Base-by-base conservation (phyloP, 2,888 invertebrate genomes). In the Eurytoma californica region DNA sequence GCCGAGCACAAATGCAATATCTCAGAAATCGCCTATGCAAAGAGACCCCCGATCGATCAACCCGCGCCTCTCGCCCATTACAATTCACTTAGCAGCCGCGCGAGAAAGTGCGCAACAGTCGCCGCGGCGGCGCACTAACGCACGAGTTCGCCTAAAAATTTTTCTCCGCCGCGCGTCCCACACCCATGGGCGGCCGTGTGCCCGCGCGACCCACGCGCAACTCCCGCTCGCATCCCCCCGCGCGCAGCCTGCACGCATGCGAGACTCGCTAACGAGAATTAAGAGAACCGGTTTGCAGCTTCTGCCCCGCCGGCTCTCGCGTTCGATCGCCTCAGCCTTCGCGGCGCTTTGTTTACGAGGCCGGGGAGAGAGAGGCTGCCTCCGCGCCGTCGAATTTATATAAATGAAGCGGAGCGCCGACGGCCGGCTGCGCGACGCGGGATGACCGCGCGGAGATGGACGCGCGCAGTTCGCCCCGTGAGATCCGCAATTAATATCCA, bases 401-500 rank as follows among this genome's bases (percentile, higher is more conserved):
- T 67, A 77, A 77, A 77, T 67, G 72, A 72, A 53, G 47, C 47
- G 60, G 67, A 39, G 20, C 51, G 61, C 51, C 24, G 47, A 18
- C 63, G 47, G 9, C 39, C n/a, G 18, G n/a, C 39, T 24, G 67
- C 20, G 63, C 78, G 57, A 65, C 60, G 28, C 55, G 9, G 53
- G 61, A 58, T 20, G 67, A 58, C 14, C 61, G 55, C 61, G 14
- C 47, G 63, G 63, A 47, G 55, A 53, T 20, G 13, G 51, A 18
- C 39, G 57, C 65, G 18, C 7, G 68, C 60, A 60, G 72, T 72
- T 60, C 57, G 53, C 72, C 49, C 13, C 30, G 58, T 57, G 53
- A 68, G 78, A 78, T 72, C 77, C 18, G 66, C 73, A 81, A 81
- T 81, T 81, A 81, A 81, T 81, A 81, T 79, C 81, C 73, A 81